These are phyloP conservation scores for Ceriagrion tenellum DNA, from an alignment of 2,888 invertebrate species.

Conservation along the genomic window DNA sequence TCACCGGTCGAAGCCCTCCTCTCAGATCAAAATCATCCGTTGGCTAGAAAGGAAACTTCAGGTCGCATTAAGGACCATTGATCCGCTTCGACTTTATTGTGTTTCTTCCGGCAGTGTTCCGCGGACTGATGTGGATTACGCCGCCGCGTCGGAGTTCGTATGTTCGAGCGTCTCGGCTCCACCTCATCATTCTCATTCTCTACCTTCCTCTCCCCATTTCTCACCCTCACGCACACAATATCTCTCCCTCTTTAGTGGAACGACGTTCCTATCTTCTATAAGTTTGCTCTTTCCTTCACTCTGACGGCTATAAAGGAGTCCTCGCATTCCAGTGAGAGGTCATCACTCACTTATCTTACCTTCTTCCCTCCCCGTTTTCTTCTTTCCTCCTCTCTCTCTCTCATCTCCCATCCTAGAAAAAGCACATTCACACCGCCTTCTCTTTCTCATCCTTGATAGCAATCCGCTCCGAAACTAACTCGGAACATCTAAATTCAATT, in stretches of 20 bases:
- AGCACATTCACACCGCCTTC: not conserved
- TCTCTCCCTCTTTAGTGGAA: not conserved
- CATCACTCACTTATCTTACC: slow-evolving; percentile 35
- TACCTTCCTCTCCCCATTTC: not conserved
- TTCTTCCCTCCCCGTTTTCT: not conserved
- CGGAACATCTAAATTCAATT: not conserved
- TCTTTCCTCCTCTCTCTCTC: too few relatives aligned
- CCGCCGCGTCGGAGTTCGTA: slow-evolving; percentile 1
- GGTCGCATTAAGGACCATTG: slow-evolving; percentile 17
- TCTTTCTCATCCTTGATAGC: not conserved
- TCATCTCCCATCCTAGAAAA: not conserved
- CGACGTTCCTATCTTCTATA: slow-evolving; percentile 41
- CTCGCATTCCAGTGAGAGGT: slow-evolving; percentile 45
- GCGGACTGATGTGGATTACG: not conserved
- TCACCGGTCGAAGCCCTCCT: not conserved
- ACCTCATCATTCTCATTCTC: slow-evolving; percentile 22
- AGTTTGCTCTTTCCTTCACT: slow-evolving; percentile 11
- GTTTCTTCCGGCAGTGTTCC: not conserved
- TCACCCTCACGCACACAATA: not conserved
- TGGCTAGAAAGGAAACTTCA: not conserved
- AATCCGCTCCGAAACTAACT: not conserved
- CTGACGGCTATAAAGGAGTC: slow-evolving; percentile 49
- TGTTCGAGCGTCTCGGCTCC: not conserved
- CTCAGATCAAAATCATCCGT: not conserved
- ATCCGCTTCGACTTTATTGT: not conserved